Conservation (phyloP, 2,888 invertebrate species). For the Rotaria socialis region DNA sequence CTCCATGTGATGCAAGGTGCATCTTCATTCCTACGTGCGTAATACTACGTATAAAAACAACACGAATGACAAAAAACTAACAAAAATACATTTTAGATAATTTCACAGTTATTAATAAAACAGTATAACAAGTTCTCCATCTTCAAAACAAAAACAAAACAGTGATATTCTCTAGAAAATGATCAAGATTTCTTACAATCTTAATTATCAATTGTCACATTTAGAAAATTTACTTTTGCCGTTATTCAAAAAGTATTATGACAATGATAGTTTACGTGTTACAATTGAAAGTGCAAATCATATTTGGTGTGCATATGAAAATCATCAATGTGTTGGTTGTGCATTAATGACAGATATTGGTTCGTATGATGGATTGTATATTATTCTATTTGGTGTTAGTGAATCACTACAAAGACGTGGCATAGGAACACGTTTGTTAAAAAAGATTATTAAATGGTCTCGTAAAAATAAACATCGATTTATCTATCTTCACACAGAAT, state of each 20-base stretch:
- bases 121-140: no score
- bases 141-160: background rate
- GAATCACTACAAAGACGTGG: background rate
- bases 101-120: no score
- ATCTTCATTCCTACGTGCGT: no score
- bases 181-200: background rate
- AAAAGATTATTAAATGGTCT: background rate
- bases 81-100: no score
- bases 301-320: slow-evolving; percentile 14
- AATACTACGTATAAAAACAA: no score
- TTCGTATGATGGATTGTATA: background rate
- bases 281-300: background rate
- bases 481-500: background rate
- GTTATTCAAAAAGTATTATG: background rate
- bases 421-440: background rate
- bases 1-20: no score
- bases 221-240: background rate
- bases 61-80: no score
- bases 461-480: background rate
- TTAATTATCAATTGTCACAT: background rate
- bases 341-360: background rate
- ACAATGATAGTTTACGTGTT: background rate
- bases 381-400: background rate
- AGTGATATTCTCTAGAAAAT: background rate
- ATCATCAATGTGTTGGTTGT: background rate